Evolutionary conservation across 2,113 vertebrate genomes (phyloP).

Genomic region (Ammodytes marinus): DNA sequence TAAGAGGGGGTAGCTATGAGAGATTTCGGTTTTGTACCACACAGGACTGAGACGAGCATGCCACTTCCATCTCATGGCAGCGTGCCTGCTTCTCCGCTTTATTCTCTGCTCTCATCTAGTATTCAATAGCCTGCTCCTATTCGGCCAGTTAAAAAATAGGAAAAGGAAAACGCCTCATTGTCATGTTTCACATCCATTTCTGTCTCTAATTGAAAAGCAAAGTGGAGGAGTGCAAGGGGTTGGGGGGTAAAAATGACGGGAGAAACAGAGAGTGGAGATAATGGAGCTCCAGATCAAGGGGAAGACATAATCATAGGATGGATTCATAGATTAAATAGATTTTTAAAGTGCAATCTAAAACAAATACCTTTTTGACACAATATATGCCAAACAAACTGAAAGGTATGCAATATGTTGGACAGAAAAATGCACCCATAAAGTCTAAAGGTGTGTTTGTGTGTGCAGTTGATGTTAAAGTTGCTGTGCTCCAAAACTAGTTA

Average conservation of each 20-base stretch:
- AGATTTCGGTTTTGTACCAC: conserved; percentile 34
- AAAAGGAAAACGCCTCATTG: conserved; percentile 56
- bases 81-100: conserved; percentile 35
- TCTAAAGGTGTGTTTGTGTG: background rate
- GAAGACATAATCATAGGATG: background rate
- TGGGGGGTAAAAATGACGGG: background rate
- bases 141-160: conserved; percentile 48
- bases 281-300: background rate
- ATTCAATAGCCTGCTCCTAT: conserved; percentile 54
- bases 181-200: conserved; percentile 53
- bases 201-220: conserved; percentile 63
- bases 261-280: background rate
- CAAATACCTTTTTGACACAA: background rate
- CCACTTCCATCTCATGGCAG: conserved; percentile 49
- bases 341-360: background rate
- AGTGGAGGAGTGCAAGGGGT: conserved; percentile 1
- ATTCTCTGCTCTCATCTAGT: conserved; percentile 52
- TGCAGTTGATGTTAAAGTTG: background rate
- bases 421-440: background rate
- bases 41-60: conserved; percentile 17
- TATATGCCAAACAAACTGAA: background rate
- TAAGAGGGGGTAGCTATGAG: conserved; percentile 16
- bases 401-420: background rate
- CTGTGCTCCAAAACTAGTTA: background rate
- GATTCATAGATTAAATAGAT: background rate